These are phyloP conservation scores for Ernsta delagoae DNA, from an alignment of 2,888 invertebrate species.

Conservation along the genomic window DNA sequence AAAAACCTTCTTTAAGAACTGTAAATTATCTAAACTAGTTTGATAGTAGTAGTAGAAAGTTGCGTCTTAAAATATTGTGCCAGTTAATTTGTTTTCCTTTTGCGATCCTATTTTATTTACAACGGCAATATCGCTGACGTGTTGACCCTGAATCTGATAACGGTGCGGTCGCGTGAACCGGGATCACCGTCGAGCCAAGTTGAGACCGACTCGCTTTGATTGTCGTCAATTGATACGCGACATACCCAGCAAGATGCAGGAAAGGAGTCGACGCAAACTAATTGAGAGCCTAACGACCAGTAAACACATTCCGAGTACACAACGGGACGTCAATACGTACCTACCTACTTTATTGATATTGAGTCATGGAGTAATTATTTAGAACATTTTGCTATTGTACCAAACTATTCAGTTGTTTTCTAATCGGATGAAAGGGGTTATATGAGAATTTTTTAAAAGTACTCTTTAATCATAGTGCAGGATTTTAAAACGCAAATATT, in stretches of 20 bases:
- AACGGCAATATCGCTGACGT: constrained; percentile 46
- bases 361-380: no score
- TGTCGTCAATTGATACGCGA: constrained; percentile 57
- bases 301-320: constrained; percentile 2
- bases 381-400: no score
- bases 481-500: no score
- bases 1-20: no score
- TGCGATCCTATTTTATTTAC: constrained; percentile 40
- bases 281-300: constrained; percentile 19
- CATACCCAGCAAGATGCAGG: constrained; percentile 40
- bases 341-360: no score
- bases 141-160: constrained; percentile 55
- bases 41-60: no score
- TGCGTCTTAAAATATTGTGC: no score
- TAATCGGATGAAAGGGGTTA: no score
- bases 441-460: no score
- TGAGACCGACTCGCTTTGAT: constrained; percentile 45
- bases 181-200: constrained; percentile 54
- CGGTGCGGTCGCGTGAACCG: constrained; percentile 48
- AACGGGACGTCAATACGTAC: background rate
- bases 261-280: constrained; percentile 25
- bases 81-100: background rate
- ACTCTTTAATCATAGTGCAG: no score
- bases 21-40: no score
- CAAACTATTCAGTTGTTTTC: no score